Percentiles rank a stretch among this genome's conserved stretches.
These are phyloP conservation scores for Drosophila falleni DNA, from an alignment of 2,888 invertebrate species.

Conservation along the genomic window DNA sequence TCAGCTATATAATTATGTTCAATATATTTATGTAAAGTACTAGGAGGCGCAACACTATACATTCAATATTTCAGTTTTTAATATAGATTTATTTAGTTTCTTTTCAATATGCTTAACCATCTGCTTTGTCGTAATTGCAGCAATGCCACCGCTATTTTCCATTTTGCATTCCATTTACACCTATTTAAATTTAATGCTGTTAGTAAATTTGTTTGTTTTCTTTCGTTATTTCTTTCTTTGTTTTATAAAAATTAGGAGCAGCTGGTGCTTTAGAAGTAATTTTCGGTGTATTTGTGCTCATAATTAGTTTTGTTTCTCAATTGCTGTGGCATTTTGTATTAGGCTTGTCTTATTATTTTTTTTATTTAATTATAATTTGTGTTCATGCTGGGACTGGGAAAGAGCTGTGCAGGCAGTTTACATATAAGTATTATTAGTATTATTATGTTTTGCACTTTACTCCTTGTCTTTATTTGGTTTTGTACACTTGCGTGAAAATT, in stretches of 20 bases:
- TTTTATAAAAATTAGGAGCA: constrained; percentile 53
- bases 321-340: constrained; percentile 48
- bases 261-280: constrained; percentile 50
- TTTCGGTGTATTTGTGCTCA: constrained; percentile 47
- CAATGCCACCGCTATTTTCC: constrained; percentile 26
- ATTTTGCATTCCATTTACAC: constrained; percentile 45
- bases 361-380: constrained; percentile 35
- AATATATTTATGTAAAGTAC: constrained; percentile 67
- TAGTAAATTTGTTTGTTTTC: constrained; percentile 43
- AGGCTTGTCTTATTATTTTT: constrained; percentile 18
- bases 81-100: constrained; percentile 55
- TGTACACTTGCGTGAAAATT: constrained; percentile 75
- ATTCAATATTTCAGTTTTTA: constrained; percentile 68
- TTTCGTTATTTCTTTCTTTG: constrained; percentile 19
- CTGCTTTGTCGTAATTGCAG: constrained; percentile 31
- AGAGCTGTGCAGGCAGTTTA: constrained; percentile 59
- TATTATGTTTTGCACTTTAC: constrained; percentile 64
- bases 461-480: constrained; percentile 58
- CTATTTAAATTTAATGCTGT: constrained; percentile 54
- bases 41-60: constrained; percentile 81
- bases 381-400: constrained; percentile 24
- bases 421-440: constrained; percentile 46
- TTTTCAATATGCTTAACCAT: constrained; percentile 32
- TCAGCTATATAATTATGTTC: constrained; percentile 67
- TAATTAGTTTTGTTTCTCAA: constrained; percentile 47